A percentile compares a stretch with the other conserved stretches of the same genome.
Evolutionary conservation across 1,140 invertebrate species (phyloP).

Genomic region (Drosophila miranda): DNA sequence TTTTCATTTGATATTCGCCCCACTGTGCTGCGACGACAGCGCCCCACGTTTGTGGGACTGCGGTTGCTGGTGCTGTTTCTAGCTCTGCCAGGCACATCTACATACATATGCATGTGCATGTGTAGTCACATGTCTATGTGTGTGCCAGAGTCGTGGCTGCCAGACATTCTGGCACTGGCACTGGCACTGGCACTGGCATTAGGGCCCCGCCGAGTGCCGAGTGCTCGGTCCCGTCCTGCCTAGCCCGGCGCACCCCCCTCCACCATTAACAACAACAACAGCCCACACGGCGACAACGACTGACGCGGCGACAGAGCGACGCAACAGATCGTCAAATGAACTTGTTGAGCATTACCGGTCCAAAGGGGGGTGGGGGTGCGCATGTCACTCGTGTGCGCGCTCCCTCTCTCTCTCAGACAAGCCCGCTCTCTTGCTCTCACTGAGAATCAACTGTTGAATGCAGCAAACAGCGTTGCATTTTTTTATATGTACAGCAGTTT

Average conservation of each 20-base stretch:
- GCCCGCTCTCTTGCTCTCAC: conserved; percentile 24
- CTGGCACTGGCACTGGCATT: conserved; percentile 41
- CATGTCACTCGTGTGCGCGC: conserved; percentile 17
- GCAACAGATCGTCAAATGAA: conserved; percentile 63
- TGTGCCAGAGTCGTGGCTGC: conserved; percentile 67
- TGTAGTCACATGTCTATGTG: conserved; percentile 21
- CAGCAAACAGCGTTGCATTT: conserved; percentile 53
- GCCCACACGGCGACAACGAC: conserved; percentile 8
- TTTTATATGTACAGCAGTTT: conserved; percentile 39
- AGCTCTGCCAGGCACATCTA: conserved; percentile 57
- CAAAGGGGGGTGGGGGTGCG: conserved; percentile 9
- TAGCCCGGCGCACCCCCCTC: conserved; percentile 15
- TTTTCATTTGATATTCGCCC: conserved; percentile 7
- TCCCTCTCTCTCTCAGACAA: conserved; percentile 12
- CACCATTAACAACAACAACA: conserved; percentile 16
- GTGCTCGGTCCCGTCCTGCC: neutral
- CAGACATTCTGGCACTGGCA: conserved; percentile 80
- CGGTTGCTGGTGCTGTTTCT: conserved; percentile 42
- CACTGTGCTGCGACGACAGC: conserved; percentile 58
- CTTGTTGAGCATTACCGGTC: conserved; percentile 63
- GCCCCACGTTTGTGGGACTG: conserved; percentile 26
- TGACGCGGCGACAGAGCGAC: conserved; percentile 12
- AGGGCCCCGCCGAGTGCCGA: conserved; percentile 25
- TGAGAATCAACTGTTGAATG: conserved; percentile 75
- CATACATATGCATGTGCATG: conserved; percentile 2